Conservation (phyloP, 2,113 vertebrate species). For the Phaethornis superciliosus region DNA sequence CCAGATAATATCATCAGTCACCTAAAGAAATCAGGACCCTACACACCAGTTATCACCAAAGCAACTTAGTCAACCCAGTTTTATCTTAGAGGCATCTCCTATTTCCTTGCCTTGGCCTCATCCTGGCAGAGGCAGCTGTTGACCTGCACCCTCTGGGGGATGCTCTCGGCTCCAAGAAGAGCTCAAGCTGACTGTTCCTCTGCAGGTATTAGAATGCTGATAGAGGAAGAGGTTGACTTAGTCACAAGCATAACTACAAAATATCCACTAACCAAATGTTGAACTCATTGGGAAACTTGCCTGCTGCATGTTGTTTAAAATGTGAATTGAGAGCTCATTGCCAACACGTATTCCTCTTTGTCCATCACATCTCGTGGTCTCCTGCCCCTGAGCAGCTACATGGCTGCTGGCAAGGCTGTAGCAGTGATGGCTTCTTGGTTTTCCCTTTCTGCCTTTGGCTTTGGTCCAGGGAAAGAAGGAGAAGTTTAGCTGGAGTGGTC, state of each 20-base stretch:
- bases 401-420: neutral
- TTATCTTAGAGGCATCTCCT: neutral
- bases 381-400: neutral
- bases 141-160: neutral
- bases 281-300: neutral
- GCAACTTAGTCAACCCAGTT: neutral
- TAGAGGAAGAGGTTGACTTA: neutral
- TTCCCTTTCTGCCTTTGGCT: neutral
- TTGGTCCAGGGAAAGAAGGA: neutral
- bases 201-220: neutral
- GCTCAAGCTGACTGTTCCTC: neutral
- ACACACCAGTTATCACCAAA: neutral
- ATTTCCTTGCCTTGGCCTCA: neutral
- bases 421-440: neutral
- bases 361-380: neutral
- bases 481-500: neutral
- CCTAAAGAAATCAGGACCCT: neutral
- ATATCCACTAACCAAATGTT: neutral
- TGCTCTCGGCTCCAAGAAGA: neutral
- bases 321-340: fast-evolving
- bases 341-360: neutral
- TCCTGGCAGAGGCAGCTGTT: neutral
- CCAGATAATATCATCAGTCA: neutral
- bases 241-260: neutral
- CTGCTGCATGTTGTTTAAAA: neutral